Evolutionary conservation across 2,797 vertebrate species (phyloP).

Genomic region (Luscinia megarhynchos): DNA sequence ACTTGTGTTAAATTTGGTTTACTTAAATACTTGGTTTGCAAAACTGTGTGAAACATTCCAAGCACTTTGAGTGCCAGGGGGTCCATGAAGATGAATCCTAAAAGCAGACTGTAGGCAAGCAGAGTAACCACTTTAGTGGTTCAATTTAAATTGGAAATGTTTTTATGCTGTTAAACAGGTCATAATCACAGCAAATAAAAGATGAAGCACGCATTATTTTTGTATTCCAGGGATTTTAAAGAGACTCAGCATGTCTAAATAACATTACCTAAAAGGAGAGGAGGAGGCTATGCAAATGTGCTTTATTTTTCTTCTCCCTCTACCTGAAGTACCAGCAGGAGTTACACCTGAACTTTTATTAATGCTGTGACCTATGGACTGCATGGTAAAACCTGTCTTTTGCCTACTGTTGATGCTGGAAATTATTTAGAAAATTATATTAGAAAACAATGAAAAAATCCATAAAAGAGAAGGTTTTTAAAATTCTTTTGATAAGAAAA

Average conservation of each 20-base stretch:
- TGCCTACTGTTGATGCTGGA: background rate
- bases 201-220: background rate
- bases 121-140: background rate
- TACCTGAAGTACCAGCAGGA: background rate
- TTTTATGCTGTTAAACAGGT: background rate
- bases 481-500: background rate
- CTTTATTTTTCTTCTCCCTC: background rate
- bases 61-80: background rate
- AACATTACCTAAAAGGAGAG: background rate
- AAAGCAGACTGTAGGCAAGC: background rate
- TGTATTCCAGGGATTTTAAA: background rate
- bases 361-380: background rate
- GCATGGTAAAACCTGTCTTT: background rate
- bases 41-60: background rate
- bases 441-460: background rate
- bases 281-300: background rate
- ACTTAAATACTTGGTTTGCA: background rate
- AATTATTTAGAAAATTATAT: background rate
- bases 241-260: background rate
- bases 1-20: background rate
- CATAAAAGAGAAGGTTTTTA: background rate
- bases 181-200: background rate
- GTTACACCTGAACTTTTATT: background rate
- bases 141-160: background rate
- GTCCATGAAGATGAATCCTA: background rate